phyloP scores from a whole-genome alignment of 1,140 invertebrate species.

The Meteorus sp. region DNA sequence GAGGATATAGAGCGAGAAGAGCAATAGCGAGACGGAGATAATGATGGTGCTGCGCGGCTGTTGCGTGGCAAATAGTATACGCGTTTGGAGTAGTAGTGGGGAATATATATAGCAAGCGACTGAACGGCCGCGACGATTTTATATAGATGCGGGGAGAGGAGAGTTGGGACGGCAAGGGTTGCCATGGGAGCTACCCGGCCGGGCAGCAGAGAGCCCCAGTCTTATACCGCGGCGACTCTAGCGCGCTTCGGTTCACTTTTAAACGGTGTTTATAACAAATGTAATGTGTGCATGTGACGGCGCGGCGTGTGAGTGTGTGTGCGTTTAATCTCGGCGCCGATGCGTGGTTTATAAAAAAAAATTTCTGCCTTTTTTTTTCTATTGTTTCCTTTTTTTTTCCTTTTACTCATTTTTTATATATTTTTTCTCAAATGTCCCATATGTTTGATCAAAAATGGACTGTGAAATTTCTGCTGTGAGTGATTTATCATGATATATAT shows the following conservation, averaged over 20 bases:
- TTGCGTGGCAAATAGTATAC: too few relatives aligned
- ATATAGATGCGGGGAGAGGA: slow-evolving; percentile 7
- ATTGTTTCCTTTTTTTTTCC: too few relatives aligned
- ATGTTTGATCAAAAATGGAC: too few relatives aligned
- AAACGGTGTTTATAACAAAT: slow-evolving; percentile 3
- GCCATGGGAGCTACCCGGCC: slow-evolving; percentile 37
- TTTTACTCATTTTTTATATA: not conserved
- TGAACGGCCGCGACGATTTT: slow-evolving; percentile 1
- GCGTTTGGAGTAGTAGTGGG: too few relatives aligned
- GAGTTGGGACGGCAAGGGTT: slow-evolving; percentile 23
- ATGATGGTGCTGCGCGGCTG: slow-evolving; percentile 5
- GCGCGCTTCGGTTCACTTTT: slow-evolving; percentile 29
- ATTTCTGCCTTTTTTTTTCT: too few relatives aligned
- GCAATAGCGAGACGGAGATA: not conserved
- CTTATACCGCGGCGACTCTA: slow-evolving; percentile 34
- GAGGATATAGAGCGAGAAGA: too few relatives aligned
- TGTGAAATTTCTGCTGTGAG: not conserved
- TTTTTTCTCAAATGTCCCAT: not conserved
- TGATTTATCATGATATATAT: too few relatives aligned
- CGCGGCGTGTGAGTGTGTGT: slow-evolving; percentile 14
- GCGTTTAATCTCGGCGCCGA: slow-evolving; percentile 5
- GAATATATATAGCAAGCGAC: slow-evolving; percentile 16
- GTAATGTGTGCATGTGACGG: slow-evolving; percentile 25
- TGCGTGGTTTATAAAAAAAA: too few relatives aligned
- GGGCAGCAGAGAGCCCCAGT: slow-evolving; percentile 33